A percentile compares a stretch with the other conserved stretches of the same genome.
Conservation (phyloP, 2,113 vertebrate genomes). For the Amazona guildingii region DNA sequence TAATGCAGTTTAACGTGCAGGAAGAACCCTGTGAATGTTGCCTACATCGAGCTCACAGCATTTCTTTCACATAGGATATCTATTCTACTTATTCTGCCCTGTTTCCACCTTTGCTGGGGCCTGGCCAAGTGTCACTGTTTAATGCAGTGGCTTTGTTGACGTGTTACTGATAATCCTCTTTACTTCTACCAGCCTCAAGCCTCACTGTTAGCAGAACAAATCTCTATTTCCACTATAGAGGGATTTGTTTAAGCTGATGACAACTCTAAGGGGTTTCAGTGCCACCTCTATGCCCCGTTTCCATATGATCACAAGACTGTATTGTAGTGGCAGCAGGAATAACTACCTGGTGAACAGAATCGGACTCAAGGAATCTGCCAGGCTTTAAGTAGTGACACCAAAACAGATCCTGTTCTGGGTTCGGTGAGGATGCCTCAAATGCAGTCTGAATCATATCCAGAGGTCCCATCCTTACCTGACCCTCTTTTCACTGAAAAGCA, state of each 20-base stretch:
- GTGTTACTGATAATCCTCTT: constrained; percentile 27
- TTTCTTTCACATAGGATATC: background rate
- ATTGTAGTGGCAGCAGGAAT: background rate
- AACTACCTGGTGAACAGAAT: background rate
- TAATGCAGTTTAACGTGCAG: background rate
- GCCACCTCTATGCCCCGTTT: background rate
- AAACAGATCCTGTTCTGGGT: background rate
- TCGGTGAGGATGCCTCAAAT: background rate
- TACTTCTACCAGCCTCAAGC: background rate
- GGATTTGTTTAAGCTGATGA: background rate
- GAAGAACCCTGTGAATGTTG: background rate
- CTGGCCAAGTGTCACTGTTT: constrained; percentile 17
- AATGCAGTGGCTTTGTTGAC: constrained; percentile 36
- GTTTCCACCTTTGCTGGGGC: constrained; percentile 1
- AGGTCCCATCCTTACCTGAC: background rate
- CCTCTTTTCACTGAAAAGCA: background rate
- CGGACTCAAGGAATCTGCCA: background rate
- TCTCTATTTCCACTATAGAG: background rate
- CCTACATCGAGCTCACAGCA: background rate
- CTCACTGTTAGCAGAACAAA: background rate
- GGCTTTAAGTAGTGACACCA: background rate
- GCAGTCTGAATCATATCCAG: background rate
- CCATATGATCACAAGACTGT: background rate
- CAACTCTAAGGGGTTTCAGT: background rate
- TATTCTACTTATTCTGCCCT: background rate